phyloP scores from a whole-genome alignment of 2,888 invertebrate genomes.

The Melinaea marsaeus region DNA sequence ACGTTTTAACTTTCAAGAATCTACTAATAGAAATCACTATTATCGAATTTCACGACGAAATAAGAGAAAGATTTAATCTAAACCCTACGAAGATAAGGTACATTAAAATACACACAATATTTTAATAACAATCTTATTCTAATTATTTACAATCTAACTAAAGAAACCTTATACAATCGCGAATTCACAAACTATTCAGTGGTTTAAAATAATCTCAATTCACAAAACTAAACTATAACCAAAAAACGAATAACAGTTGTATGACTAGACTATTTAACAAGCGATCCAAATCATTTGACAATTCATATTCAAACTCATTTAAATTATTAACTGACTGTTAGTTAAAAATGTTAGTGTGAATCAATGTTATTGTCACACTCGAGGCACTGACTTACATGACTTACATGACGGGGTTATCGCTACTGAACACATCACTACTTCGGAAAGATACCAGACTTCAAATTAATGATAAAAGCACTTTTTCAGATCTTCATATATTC shows the following conservation, averaged over 20 bases:
- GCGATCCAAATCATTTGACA: conserved; percentile 28
- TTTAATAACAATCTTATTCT: conserved; percentile 57
- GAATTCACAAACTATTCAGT: conserved; percentile 20
- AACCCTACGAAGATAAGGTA: conserved; percentile 45
- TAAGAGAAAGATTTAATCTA: conserved; percentile 50
- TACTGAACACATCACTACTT: conserved; percentile 59
- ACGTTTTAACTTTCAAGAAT: conserved; percentile 25
- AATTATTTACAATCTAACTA: conserved; percentile 54
- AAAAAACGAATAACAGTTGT: conserved; percentile 27
- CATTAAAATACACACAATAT: conserved; percentile 55
- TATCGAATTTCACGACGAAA: conserved; percentile 46
- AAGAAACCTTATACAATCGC: conserved; percentile 27
- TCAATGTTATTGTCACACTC: conserved; percentile 64
- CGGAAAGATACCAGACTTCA: conserved; percentile 26
- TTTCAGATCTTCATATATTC: conserved; percentile 49
- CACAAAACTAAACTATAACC: conserved; percentile 28
- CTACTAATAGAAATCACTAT: conserved; percentile 39
- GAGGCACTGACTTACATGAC: conserved; percentile 64
- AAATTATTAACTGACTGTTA: too few relatives aligned
- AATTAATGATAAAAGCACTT: conserved; percentile 58
- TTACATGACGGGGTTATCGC: conserved; percentile 54
- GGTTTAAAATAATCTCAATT: conserved; percentile 20
- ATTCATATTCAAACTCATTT: conserved; percentile 12
- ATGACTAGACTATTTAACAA: conserved; percentile 40
- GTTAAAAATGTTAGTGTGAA: conserved; percentile 42